Conservation (phyloP, 2,888 invertebrate species). For the Entomobrya multifasciata region DNA sequence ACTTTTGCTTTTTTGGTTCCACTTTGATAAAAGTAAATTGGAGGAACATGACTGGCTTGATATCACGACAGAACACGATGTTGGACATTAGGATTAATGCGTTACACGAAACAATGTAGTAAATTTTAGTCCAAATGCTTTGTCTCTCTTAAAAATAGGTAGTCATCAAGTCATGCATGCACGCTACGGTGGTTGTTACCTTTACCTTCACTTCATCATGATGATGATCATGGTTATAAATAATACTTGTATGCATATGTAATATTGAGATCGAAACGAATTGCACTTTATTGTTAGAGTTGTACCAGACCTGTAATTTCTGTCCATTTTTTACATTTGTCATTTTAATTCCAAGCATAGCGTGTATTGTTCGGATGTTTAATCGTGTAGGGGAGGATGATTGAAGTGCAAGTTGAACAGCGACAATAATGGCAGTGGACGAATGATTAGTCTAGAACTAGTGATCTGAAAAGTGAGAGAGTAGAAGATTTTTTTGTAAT, state of each 20-base stretch:
- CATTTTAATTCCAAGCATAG: constrained; percentile 19
- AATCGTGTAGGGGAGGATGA: constrained; percentile 12
- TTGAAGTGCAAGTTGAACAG: not conserved
- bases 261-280: constrained; percentile 22
- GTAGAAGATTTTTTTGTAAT: constrained; percentile 25
- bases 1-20: constrained; percentile 38
- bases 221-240: not conserved
- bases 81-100: constrained; percentile 50
- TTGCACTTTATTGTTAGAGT: not conserved
- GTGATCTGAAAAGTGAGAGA: constrained; percentile 19
- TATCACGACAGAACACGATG: constrained; percentile 38
- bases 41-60: constrained; percentile 50
- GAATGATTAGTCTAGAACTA: constrained; percentile 42
- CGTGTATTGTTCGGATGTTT: not conserved
- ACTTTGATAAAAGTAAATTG: constrained; percentile 40
- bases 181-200: not conserved
- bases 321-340: constrained; percentile 43
- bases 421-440: constrained; percentile 33
- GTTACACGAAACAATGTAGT: constrained; percentile 40
- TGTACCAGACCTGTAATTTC: not conserved
- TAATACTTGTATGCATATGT: not conserved
- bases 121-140: not conserved
- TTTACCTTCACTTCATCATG: not conserved
- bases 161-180: constrained; percentile 25
- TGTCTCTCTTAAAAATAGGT: not conserved